A percentile compares a stretch with the other conserved stretches of the same genome.
Evolutionary conservation across 1,140 invertebrate genomes (phyloP).

Genomic region (Drosophila nasuta): DNA sequence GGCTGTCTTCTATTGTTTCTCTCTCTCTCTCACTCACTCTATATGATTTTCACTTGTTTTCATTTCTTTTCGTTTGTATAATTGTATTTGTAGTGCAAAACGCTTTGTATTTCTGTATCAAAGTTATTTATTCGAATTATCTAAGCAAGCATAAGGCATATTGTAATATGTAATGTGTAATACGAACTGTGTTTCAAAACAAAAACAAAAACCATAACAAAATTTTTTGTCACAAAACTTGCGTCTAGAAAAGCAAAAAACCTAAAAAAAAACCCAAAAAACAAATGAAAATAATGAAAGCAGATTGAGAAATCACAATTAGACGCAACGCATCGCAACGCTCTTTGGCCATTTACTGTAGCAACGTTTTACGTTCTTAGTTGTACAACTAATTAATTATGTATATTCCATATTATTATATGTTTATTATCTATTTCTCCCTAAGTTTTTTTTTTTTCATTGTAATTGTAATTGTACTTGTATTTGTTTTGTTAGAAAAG

Average conservation of each 20-base stretch:
- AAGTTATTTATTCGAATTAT: slow-evolving; percentile 40
- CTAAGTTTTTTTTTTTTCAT: slow-evolving; percentile 23
- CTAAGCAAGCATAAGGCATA: slow-evolving; percentile 15
- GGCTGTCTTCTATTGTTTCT: slow-evolving; percentile 12
- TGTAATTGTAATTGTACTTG: slow-evolving; percentile 1
- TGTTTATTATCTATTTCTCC: slow-evolving; percentile 39
- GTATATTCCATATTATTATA: slow-evolving; percentile 67
- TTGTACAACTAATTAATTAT: slow-evolving; percentile 39
- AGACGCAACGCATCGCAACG: slow-evolving; percentile 12
- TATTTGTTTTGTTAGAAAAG: slow-evolving; percentile 20
- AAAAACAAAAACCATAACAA: slow-evolving; percentile 5
- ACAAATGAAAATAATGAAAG: background rate
- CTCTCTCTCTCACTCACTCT: slow-evolving; percentile 17
- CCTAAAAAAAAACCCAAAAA: background rate
- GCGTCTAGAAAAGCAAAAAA: background rate
- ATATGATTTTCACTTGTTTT: background rate
- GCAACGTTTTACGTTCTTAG: slow-evolving; percentile 43
- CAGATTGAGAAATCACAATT: slow-evolving; percentile 14
- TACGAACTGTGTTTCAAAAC: slow-evolving; percentile 34
- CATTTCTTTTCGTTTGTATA: slow-evolving; percentile 1
- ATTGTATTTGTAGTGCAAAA: slow-evolving; percentile 12
- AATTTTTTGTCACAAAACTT: slow-evolving; percentile 19
- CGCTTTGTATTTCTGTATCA: slow-evolving; percentile 16
- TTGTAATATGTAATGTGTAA: slow-evolving; percentile 22
- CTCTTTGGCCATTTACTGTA: slow-evolving; percentile 67